Evolutionary conservation across 2,888 invertebrate genomes (phyloP).

Genomic region (Trachelus tabidus): DNA sequence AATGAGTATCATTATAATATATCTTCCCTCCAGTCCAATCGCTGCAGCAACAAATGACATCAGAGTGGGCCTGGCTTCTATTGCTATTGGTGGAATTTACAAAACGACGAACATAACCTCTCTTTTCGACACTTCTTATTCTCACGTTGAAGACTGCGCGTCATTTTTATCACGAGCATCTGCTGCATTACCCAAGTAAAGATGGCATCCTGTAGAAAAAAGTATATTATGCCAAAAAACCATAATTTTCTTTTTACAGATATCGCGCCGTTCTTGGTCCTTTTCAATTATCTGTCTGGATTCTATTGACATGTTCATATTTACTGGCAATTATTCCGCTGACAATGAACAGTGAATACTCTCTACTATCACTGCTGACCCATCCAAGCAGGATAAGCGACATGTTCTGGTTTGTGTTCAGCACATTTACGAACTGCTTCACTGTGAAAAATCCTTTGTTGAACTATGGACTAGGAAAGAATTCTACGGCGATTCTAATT

Average conservation of each 20-base stretch:
- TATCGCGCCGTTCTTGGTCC: conserved; percentile 87
- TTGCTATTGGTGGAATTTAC: conserved; percentile 81
- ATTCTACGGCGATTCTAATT: conserved; percentile 78
- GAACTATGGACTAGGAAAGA: conserved; percentile 75
- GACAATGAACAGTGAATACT: conserved; percentile 76
- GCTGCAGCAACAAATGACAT: conserved; percentile 74
- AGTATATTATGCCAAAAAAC: neutral
- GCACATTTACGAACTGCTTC: conserved; percentile 86
- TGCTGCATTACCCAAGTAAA: conserved; percentile 79
- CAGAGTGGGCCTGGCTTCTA: conserved; percentile 69
- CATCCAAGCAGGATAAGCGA: conserved; percentile 81
- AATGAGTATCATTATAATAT: conserved; percentile 9
- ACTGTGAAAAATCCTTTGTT: conserved; percentile 67
- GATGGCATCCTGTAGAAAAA: neutral
- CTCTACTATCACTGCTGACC: conserved; percentile 75
- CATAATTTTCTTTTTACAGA: conserved; percentile 60
- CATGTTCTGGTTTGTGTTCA: conserved; percentile 90
- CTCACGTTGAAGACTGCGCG: conserved; percentile 82
- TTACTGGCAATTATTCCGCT: conserved; percentile 80
- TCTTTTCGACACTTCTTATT: conserved; percentile 72
- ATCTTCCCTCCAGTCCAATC: conserved; percentile 67
- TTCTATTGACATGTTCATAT: conserved; percentile 77
- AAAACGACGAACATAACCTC: conserved; percentile 69
- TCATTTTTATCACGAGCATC: conserved; percentile 81
- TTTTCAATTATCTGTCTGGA: conserved; percentile 85